phyloP scores from a whole-genome alignment of 2,888 invertebrate genomes.

The Piscicola geometra region DNA sequence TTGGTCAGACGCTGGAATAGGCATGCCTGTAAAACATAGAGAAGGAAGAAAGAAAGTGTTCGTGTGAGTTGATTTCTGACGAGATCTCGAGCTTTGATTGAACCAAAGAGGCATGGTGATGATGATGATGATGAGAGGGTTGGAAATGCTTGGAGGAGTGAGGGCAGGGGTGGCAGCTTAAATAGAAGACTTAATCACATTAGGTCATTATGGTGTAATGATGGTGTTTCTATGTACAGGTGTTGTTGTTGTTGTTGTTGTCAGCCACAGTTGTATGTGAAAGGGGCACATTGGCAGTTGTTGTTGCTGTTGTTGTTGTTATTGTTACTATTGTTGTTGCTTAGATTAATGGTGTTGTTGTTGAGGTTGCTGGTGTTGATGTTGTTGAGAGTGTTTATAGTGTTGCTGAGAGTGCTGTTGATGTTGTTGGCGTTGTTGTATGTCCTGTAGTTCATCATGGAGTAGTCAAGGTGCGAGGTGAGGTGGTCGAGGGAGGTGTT shows the following conservation, averaged over 20 bases:
- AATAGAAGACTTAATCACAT: too few relatives aligned
- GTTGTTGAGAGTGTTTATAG: not conserved
- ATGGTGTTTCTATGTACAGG: not conserved
- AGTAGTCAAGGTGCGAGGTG: constrained; percentile 18
- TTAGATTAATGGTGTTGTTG: constrained; percentile 1
- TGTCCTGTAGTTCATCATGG: not conserved
- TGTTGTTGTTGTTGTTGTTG: not conserved
- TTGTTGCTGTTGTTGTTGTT: too few relatives aligned
- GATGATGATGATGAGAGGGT: not conserved
- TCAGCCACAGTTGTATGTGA: constrained; percentile 10
- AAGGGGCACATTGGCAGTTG: constrained; percentile 8
- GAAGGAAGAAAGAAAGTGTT: too few relatives aligned
- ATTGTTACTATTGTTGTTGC: not conserved
- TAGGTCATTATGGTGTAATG: too few relatives aligned
- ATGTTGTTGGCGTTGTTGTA: constrained; percentile 2
- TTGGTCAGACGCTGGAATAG: too few relatives aligned
- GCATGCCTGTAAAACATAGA: too few relatives aligned
- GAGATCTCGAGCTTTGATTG: not conserved
- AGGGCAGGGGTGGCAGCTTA: not conserved
- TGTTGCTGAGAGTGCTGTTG: not conserved
- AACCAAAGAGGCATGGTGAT: not conserved
- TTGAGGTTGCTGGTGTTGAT: not conserved
- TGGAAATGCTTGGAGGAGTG: not conserved
- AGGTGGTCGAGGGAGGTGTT: not conserved
- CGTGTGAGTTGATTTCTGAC: too few relatives aligned